Evolutionary conservation across 2,797 vertebrate species (phyloP), one percentile per base, ranked within the genome.

Genomic region (Muscicapa striata): DNA sequence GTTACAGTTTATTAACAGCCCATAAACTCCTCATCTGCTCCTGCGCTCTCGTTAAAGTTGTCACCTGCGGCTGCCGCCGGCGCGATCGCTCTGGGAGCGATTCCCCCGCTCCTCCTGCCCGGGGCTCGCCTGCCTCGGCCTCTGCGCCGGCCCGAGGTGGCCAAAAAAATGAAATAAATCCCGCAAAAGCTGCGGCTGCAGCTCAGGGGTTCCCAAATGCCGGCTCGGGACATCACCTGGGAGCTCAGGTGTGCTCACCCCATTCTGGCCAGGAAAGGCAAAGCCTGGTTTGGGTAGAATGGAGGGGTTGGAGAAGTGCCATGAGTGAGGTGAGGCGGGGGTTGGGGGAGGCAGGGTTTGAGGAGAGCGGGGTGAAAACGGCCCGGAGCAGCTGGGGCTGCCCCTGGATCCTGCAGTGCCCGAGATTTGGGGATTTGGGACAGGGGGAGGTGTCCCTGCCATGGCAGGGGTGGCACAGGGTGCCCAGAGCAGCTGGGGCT

Each of bases 1-100:
- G 99, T 99, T 99, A 98, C 98, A 98, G 98, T 98, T 98, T 99
- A 99, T 99, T 99, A 99, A 99, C 98, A 99, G 99, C 98, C 99
- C 98, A 99, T 99, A 98, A 99, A 99, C 98, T 98, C 99, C 99
- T 99, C 99, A 99, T 99, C 98, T 98, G 98, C 97, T 97, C 81
- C 83, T 8, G 45, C 76, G 87, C 92, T 41, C 97, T 89, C 73
- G 86, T 97, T 91, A 84, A 80, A 89, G 88, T 57, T 75, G 97
- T 97, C 98, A 98, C 97, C 97, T 97, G 98, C 97, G 94, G 95
- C 94, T 94, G 95, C 63, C 69, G 83, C 51, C 16, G 49, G 26
- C 48, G 40, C 77, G 15, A 34, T 2, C 3, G 4, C 54, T 57
- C 59, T 12, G 84, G 32, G 66, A 7, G 4, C 0, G 18, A 22